Evolutionary conservation across 2,797 vertebrate species (phyloP).

Genomic region (Bradypus variegatus): DNA sequence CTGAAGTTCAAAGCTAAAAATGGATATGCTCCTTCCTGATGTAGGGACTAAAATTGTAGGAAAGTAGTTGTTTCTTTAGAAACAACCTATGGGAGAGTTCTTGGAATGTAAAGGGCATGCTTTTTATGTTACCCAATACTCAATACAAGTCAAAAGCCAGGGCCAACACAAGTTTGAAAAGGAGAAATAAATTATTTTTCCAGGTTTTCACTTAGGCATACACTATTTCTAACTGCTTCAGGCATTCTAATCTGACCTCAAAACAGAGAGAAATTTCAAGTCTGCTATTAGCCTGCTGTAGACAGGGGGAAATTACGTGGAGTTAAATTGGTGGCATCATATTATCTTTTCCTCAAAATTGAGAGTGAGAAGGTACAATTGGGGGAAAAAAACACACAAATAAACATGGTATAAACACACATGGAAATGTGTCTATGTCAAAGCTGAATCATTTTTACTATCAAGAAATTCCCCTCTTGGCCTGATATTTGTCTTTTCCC

Average conservation of each 20-base stretch:
- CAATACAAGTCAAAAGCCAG: background rate
- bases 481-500: background rate
- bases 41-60: background rate
- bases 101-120: background rate
- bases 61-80: background rate
- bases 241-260: background rate
- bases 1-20: conserved; percentile 9
- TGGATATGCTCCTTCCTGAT: background rate
- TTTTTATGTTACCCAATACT: background rate
- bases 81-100: background rate
- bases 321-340: background rate
- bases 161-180: background rate
- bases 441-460: conserved; percentile 37
- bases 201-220: conserved; percentile 29
- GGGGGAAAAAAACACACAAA: conserved; percentile 30
- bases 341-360: conserved; percentile 21
- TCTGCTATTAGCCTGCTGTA: background rate
- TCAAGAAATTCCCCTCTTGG: conserved; percentile 41
- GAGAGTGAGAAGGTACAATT: conserved; percentile 4
- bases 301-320: background rate
- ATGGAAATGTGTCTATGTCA: conserved; percentile 16
- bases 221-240: background rate
- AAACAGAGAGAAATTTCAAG: conserved; percentile 23
- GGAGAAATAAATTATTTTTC: background rate
- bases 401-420: conserved; percentile 47